These are phyloP conservation scores for Oncorhynchus tshawytscha DNA, from an alignment of 2,113 vertebrate genomes.

Conservation along the genomic window DNA sequence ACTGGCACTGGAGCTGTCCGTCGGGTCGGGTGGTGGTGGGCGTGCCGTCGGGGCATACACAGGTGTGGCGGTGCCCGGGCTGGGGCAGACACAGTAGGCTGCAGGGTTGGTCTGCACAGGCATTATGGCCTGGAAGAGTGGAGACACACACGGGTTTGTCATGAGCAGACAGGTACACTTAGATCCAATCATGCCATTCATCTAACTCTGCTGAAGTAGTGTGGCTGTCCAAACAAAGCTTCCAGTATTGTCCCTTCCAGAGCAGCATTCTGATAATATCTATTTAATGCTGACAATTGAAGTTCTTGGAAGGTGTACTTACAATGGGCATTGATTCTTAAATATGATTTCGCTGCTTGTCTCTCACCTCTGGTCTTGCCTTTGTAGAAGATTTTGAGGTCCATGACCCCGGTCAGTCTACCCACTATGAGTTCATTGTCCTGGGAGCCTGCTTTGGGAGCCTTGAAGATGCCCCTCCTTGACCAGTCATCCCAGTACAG, in stretches of 20 bases:
- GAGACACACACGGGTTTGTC: neutral
- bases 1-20: conserved; percentile 85
- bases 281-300: too few relatives aligned
- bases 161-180: too few relatives aligned
- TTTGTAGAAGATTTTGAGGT: conserved; percentile 96
- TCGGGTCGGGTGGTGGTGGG: conserved; percentile 71
- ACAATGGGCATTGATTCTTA: too few relatives aligned
- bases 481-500: conserved; percentile 99
- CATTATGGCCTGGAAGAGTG: conserved; percentile 78
- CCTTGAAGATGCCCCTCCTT: conserved; percentile 94
- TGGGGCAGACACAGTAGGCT: conserved; percentile 90
- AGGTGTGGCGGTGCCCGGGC: conserved; percentile 79
- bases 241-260: too few relatives aligned
- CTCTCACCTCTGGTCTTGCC: conserved; percentile 85
- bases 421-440: conserved; percentile 83
- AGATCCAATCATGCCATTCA: too few relatives aligned
- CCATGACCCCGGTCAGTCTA: conserved; percentile 91
- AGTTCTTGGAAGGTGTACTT: too few relatives aligned
- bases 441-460: conserved; percentile 83
- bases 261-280: too few relatives aligned
- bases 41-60: conserved; percentile 86
- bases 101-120: conserved; percentile 85
- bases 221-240: too few relatives aligned
- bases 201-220: too few relatives aligned
- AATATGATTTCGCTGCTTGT: too few relatives aligned